phyloP scores from a whole-genome alignment of 1,140 invertebrate species.

The Helicoverpa zea region DNA sequence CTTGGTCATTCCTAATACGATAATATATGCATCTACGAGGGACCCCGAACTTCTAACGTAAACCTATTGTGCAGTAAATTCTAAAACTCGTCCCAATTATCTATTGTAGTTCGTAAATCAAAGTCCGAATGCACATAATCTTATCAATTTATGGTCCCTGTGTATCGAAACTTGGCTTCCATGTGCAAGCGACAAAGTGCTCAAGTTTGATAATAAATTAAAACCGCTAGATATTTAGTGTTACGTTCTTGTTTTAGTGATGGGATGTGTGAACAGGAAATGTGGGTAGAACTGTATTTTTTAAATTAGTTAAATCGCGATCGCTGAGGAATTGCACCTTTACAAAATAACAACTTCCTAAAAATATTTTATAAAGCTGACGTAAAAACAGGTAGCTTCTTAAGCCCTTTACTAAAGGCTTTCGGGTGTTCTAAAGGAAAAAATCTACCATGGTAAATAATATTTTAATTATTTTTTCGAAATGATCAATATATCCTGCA shows the following conservation, averaged over 20 bases:
- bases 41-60: constrained; percentile 6
- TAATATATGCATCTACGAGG: neutral
- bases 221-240: constrained; percentile 62
- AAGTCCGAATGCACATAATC: constrained; percentile 49
- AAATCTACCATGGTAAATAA: no score
- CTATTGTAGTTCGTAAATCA: constrained; percentile 41
- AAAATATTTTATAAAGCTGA: no score
- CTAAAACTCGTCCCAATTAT: constrained; percentile 49
- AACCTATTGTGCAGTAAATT: constrained; percentile 36
- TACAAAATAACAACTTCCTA: no score
- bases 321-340: no score
- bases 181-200: constrained; percentile 67
- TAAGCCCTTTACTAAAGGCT: no score
- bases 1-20: neutral
- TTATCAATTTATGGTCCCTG: constrained; percentile 64
- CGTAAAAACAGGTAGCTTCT: no score
- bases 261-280: neutral
- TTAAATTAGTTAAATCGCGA: no score
- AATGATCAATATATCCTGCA: neutral
- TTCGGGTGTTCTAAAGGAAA: no score
- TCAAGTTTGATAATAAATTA: constrained; percentile 78
- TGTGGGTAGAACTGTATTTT: neutral
- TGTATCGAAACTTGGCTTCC: constrained; percentile 76
- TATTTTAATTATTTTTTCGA: no score
- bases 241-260: constrained; percentile 24